These are phyloP conservation scores for Lasioglossum morio DNA, from an alignment of 2,888 invertebrate species.

Conservation along the genomic window DNA sequence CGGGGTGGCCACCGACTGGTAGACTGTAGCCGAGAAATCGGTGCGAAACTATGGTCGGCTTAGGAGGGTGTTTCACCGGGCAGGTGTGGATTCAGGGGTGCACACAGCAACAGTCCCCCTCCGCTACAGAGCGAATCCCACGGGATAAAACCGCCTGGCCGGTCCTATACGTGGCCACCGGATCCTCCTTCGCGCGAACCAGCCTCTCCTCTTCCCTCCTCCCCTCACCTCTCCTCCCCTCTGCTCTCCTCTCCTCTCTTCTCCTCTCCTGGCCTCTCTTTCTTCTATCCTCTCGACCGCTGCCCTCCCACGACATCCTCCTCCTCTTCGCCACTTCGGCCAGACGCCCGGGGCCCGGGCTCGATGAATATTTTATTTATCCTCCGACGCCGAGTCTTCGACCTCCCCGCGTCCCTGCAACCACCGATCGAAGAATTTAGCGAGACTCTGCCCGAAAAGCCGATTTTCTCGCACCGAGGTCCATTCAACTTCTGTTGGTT, in stretches of 20 bases:
- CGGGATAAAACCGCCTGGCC: slow-evolving; percentile 78
- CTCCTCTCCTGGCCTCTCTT: slow-evolving; percentile 6
- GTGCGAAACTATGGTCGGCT: slow-evolving; percentile 71
- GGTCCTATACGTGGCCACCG: slow-evolving; percentile 51
- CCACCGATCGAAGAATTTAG: background rate
- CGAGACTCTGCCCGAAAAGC: background rate
- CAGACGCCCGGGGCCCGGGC: slow-evolving; percentile 73
- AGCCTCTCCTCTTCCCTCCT: slow-evolving; percentile 30
- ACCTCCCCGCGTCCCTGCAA: slow-evolving; percentile 21
- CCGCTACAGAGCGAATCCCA: slow-evolving; percentile 68
- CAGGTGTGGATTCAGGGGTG: slow-evolving; percentile 73
- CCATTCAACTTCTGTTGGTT: background rate
- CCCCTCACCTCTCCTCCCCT: slow-evolving; percentile 20
- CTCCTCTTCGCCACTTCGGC: slow-evolving; percentile 56
- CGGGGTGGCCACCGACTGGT: background rate
- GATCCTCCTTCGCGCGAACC: slow-evolving; percentile 65
- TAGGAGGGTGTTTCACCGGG: slow-evolving; percentile 76
- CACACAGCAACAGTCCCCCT: slow-evolving; percentile 22
- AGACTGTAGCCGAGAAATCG: slow-evolving; percentile 45
- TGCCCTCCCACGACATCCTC: slow-evolving; percentile 13
- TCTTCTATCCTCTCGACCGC: slow-evolving; percentile 1
- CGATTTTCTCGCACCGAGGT: background rate
- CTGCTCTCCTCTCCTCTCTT: slow-evolving; percentile 21
- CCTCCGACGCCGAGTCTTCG: slow-evolving; percentile 57
- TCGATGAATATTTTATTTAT: slow-evolving; percentile 82